These are phyloP conservation scores for Therioaphis trifolii DNA, from an alignment of 2,888 invertebrate genomes.

Conservation along the genomic window DNA sequence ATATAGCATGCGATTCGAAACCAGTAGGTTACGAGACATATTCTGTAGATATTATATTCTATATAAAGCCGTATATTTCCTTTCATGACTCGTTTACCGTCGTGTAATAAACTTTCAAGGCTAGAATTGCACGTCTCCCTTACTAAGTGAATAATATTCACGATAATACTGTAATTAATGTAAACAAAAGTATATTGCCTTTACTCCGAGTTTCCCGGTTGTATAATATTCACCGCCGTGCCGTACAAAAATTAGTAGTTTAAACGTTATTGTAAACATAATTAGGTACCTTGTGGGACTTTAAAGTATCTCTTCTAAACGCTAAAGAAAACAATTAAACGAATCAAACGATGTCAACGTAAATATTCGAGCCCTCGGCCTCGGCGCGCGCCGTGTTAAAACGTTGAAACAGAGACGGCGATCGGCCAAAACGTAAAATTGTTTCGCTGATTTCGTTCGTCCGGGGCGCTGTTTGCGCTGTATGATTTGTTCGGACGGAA, in stretches of 20 bases:
- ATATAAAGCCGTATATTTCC: background rate
- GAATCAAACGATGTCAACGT: too few relatives aligned
- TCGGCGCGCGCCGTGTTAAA: too few relatives aligned
- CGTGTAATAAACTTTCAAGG: constrained; percentile 42
- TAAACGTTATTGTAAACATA: background rate
- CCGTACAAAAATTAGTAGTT: background rate
- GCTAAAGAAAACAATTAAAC: too few relatives aligned
- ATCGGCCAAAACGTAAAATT: too few relatives aligned
- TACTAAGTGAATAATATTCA: constrained; percentile 38
- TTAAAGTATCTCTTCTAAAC: too few relatives aligned
- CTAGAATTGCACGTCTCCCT: constrained; percentile 6
- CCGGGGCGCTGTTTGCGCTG: too few relatives aligned
- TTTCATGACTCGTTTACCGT: constrained; percentile 39
- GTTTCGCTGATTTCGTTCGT: too few relatives aligned
- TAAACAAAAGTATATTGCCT: background rate
- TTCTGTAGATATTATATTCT: constrained; percentile 13
- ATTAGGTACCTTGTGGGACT: too few relatives aligned
- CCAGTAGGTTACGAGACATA: background rate
- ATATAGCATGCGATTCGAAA: too few relatives aligned
- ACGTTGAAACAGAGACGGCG: too few relatives aligned
- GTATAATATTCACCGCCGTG: background rate
- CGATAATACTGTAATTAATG: constrained; percentile 17
- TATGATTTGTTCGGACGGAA: too few relatives aligned
- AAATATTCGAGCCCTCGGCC: too few relatives aligned
- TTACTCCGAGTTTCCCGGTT: background rate